A percentile compares a stretch with the other conserved stretches of the same genome.
phyloP scores from a whole-genome alignment of 1,140 invertebrate genomes.

The Drosophila aff. region DNA sequence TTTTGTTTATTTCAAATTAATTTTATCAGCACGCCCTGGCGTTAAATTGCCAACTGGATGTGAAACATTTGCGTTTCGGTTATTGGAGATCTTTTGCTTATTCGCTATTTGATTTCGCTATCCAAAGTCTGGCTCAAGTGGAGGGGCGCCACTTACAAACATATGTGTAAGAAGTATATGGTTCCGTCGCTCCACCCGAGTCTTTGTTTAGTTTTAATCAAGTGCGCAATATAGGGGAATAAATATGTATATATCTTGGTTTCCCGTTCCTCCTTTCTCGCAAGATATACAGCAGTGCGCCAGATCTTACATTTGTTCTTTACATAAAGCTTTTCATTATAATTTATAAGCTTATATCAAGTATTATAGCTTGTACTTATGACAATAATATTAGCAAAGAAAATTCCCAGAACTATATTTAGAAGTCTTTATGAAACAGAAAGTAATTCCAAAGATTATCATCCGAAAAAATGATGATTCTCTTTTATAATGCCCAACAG shows the following conservation, averaged over 20 bases:
- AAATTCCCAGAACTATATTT: not conserved
- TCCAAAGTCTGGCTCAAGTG: constrained; percentile 36
- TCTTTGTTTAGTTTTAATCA: constrained; percentile 42
- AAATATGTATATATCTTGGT: constrained; percentile 1
- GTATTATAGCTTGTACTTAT: not conserved
- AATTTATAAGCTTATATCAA: not conserved
- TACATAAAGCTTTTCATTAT: not conserved
- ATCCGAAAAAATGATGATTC: not conserved
- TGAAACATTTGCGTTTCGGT: constrained; percentile 28
- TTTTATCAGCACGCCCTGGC: constrained; percentile 36
- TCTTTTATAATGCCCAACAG: not conserved
- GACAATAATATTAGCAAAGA: not conserved
- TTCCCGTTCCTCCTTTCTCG: not conserved
- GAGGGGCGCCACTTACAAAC: not conserved
- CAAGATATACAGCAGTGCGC: not conserved
- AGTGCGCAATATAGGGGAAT: constrained; percentile 37
- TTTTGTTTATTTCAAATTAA: constrained; percentile 21
- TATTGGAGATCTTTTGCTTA: constrained; percentile 17
- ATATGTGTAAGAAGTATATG: not conserved
- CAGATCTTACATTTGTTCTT: constrained; percentile 1
- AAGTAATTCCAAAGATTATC: not conserved
- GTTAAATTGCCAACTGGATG: constrained; percentile 36
- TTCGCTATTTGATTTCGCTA: constrained; percentile 32
- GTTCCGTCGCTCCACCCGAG: not conserved
- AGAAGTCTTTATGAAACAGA: not conserved